These are phyloP conservation scores for Netelia fuscicornis DNA, from an alignment of 2,888 invertebrate genomes.

Conservation along the genomic window DNA sequence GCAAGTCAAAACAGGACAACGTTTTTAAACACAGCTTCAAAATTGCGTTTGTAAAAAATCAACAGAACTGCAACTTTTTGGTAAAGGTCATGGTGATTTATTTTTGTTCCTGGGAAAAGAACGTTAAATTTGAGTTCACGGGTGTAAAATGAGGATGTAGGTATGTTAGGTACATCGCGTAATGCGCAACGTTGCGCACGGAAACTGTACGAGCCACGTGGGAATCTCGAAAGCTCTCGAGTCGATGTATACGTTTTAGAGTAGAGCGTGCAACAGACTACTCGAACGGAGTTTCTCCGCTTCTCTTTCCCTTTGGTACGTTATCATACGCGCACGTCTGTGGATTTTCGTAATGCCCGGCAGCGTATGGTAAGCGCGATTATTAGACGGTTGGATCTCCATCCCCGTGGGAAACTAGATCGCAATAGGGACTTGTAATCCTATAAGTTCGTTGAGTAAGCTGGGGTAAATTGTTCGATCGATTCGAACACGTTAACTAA, in stretches of 20 bases:
- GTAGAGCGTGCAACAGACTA: constrained; percentile 2
- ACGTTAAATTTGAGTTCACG: too few relatives aligned
- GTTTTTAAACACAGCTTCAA: too few relatives aligned
- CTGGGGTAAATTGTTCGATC: background rate
- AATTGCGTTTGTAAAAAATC: too few relatives aligned
- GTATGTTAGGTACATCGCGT: constrained; percentile 14
- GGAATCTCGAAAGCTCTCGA: constrained; percentile 45
- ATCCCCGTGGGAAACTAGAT: background rate
- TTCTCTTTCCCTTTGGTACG: constrained; percentile 3
- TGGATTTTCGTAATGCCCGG: constrained; percentile 42
- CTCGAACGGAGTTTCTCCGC: constrained; percentile 19
- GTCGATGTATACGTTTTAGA: constrained; percentile 40
- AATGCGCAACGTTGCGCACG: constrained; percentile 17
- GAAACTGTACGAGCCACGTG: constrained; percentile 49
- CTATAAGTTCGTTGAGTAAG: background rate
- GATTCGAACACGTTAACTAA: background rate
- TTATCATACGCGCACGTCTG: constrained; percentile 41
- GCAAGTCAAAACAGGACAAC: background rate
- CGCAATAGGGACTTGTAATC: background rate
- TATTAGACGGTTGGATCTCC: constrained; percentile 11
- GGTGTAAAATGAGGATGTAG: constrained; percentile 31
- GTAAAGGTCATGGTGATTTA: background rate
- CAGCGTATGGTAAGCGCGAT: constrained; percentile 15
- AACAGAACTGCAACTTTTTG: too few relatives aligned
- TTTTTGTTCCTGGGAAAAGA: background rate